Evolutionary conservation across 2,113 vertebrate species (phyloP), one percentile per base, ranked within the genome.

Genomic region (Leptobrachium leishanense): DNA sequence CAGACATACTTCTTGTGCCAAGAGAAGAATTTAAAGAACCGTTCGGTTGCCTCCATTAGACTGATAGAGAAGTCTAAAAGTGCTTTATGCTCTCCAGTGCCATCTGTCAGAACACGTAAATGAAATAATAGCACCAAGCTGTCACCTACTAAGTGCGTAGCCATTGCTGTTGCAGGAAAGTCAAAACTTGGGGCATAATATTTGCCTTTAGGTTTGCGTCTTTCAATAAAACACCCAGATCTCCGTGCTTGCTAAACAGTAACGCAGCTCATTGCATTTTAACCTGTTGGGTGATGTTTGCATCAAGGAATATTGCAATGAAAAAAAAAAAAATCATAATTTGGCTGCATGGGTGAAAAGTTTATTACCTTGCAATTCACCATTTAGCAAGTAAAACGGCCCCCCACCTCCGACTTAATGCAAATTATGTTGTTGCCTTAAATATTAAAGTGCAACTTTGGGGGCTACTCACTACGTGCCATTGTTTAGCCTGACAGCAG

Each of bases 101-200:
- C 93, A 95, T 95, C 94, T 95, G 93, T 95, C 93, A 95, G 93
- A 93, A 95, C 88, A 89, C 92, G 89, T 91, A 92, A 93, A 89
- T 89, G 91, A 91, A 92, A 93, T 92, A 93, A 92, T 91, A 92
- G 92, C 92, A 87, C 90, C 92, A 94, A 94, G 92, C 92, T 93
- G 92, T 94, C 92, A 93, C 90, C 89, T 87, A 86, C 81, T 84
- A 89, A 89, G 88, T 87, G 79, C 75, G 88, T 31, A 31, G 20
- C 20, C 20, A 89, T 90, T 91, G 88, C 87, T 91, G 89, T 93
- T 93, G 89, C 87, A 90, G 90, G 91, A 88, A 87, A 91, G 89
- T 89, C 85, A 86, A 84, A 91, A 93, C 88, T 91, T 92, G 66
- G 50, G 1, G 41, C 53, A 63, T 83, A 81, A 85, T 88, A 85